Percentiles rank a stretch among this genome's conserved stretches.
These are phyloP conservation scores for Antheraea pernyi DNA, from an alignment of 1,140 invertebrate genomes.

Conservation along the genomic window DNA sequence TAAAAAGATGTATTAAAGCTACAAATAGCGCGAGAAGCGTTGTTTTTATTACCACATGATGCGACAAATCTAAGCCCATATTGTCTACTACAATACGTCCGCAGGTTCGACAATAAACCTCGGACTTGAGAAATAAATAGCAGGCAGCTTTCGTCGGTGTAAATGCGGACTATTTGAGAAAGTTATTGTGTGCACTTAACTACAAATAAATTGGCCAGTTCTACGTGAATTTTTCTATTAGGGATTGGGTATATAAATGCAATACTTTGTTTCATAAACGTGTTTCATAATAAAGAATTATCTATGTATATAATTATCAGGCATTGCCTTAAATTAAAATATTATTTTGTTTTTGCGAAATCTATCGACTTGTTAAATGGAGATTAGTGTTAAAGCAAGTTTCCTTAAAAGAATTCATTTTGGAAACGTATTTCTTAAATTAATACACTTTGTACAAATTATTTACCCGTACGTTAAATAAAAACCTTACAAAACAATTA, in stretches of 20 bases:
- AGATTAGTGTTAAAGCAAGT: too few species aligned
- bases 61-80: slow-evolving; percentile 50
- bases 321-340: too few species aligned
- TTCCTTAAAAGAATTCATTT: too few species aligned
- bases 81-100: slow-evolving; percentile 45
- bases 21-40: slow-evolving; percentile 31
- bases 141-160: slow-evolving; percentile 59
- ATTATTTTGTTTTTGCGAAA: too few species aligned
- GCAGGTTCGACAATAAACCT: slow-evolving; percentile 60
- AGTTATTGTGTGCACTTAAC: slow-evolving; percentile 75
- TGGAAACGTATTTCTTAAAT: too few species aligned
- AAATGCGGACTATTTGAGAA: slow-evolving; percentile 71
- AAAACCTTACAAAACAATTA: too few species aligned
- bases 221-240: slow-evolving; percentile 41
- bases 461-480: too few species aligned
- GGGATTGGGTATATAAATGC: not conserved
- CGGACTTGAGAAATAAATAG: slow-evolving; percentile 66
- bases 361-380: too few species aligned
- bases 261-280: too few species aligned
- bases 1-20: slow-evolving; percentile 32
- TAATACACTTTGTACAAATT: too few species aligned
- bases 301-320: too few species aligned
- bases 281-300: too few species aligned
- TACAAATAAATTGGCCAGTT: slow-evolving; percentile 71
- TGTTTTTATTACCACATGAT: slow-evolving; percentile 46